These are phyloP conservation scores for Drosophila rhopaloa DNA, from an alignment of 1,140 invertebrate species.

Conservation along the genomic window DNA sequence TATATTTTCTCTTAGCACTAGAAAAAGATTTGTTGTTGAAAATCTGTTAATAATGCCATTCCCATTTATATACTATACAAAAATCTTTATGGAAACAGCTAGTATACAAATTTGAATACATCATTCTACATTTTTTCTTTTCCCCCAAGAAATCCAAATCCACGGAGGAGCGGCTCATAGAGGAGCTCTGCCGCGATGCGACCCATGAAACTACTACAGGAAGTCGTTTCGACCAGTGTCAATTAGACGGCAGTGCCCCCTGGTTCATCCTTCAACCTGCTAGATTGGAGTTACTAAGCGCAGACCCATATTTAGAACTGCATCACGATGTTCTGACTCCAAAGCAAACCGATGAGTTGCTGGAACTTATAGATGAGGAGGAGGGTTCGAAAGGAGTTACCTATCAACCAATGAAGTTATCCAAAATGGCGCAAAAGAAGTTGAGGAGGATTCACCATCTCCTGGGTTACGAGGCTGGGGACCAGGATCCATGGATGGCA, in stretches of 20 bases:
- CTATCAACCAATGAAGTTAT: conserved; percentile 33
- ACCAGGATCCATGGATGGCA: conserved; percentile 45
- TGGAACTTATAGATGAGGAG: conserved; percentile 45
- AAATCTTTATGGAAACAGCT: not conserved
- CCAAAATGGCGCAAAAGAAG: conserved; percentile 38
- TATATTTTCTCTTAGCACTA: too few species aligned
- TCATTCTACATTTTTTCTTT: not conserved
- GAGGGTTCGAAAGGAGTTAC: not conserved
- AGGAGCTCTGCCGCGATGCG: conserved; percentile 65
- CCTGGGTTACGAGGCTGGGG: conserved; percentile 20
- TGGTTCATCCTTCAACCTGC: conserved; percentile 91
- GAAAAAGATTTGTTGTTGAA: too few species aligned
- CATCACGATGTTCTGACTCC: conserved; percentile 93
- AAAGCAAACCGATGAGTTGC: conserved; percentile 32
- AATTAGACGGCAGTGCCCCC: conserved; percentile 85
- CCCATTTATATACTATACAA: not conserved
- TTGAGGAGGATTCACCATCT: conserved; percentile 21
- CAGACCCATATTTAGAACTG: conserved; percentile 93
- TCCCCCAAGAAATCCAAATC: conserved; percentile 39
- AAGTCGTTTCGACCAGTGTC: conserved; percentile 41
- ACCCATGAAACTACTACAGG: conserved; percentile 22
- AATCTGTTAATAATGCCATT: too few species aligned
- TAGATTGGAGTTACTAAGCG: conserved; percentile 94
- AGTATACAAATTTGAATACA: too few species aligned
- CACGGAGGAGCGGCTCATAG: conserved; percentile 55